phyloP scores from a whole-genome alignment of 2,113 vertebrate species.

The Epinephelus fuscoguttatus region DNA sequence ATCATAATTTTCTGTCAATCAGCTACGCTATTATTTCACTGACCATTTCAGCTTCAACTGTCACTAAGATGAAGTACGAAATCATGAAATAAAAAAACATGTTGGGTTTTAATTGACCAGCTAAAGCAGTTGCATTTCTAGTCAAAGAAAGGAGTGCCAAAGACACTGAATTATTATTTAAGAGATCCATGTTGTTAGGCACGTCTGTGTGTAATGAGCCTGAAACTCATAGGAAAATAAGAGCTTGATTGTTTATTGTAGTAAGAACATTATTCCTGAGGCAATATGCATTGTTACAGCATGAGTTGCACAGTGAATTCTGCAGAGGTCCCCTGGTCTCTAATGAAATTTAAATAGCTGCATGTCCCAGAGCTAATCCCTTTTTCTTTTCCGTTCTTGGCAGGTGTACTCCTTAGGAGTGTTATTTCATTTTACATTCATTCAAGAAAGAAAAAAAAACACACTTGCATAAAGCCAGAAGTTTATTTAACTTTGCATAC shows the following conservation, averaged over 20 bases:
- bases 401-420: slow-evolving; percentile 71
- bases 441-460: slow-evolving; percentile 30
- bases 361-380: slow-evolving; percentile 42
- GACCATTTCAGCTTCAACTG: not conserved
- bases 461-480: slow-evolving; percentile 33
- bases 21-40: not conserved
- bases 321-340: slow-evolving; percentile 59
- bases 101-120: not conserved
- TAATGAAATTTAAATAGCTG: slow-evolving; percentile 70
- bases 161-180: slow-evolving; percentile 23
- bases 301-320: slow-evolving; percentile 30
- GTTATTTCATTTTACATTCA: slow-evolving; percentile 67
- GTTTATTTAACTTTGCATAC: slow-evolving; percentile 62
- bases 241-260: slow-evolving; percentile 46
- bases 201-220: slow-evolving; percentile 20
- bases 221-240: slow-evolving; percentile 20
- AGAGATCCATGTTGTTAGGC: slow-evolving; percentile 1
- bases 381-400: slow-evolving; percentile 45
- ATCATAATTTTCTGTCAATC: not conserved
- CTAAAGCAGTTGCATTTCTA: not conserved
- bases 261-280: slow-evolving; percentile 43
- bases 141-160: not conserved
- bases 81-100: not conserved
- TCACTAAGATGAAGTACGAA: not conserved
- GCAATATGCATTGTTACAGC: slow-evolving; percentile 25